Percentiles rank a stretch among this genome's conserved stretches.
phyloP scores from a whole-genome alignment of 1,140 invertebrate species.

The Lucilia sericata region DNA sequence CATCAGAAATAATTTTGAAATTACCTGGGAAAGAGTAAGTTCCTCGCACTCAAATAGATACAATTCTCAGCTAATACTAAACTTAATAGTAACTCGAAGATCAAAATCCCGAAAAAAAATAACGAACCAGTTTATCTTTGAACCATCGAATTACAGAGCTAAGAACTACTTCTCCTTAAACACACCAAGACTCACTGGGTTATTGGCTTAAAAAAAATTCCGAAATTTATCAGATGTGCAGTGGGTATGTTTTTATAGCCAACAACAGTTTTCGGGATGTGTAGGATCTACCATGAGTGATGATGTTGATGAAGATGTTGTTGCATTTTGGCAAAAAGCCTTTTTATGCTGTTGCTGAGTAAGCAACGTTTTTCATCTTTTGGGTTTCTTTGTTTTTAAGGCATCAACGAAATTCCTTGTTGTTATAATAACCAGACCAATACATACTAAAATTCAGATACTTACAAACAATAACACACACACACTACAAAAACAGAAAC shows the following conservation, averaged over 20 bases:
- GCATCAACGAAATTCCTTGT: background rate
- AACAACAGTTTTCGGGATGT: background rate
- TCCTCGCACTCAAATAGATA: no score
- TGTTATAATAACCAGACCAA: constrained; percentile 27
- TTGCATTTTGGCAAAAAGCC: background rate
- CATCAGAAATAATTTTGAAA: no score
- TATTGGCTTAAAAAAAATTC: background rate
- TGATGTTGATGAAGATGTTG: constrained; percentile 2
- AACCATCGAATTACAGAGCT: no score
- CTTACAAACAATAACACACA: background rate
- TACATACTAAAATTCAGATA: background rate
- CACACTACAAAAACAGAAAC: no score
- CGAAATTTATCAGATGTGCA: background rate
- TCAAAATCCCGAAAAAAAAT: no score
- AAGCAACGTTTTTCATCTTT: background rate
- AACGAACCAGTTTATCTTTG: no score
- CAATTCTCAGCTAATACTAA: no score
- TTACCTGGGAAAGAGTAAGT: no score
- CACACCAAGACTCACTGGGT: background rate
- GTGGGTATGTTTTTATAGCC: constrained; percentile 1
- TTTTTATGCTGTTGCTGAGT: background rate
- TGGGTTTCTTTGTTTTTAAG: background rate
- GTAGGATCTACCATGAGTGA: constrained; percentile 19
- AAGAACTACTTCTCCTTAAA: no score
- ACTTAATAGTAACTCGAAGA: no score